These are phyloP conservation scores for Rissa tridactyla DNA, from an alignment of 2,113 vertebrate genomes.

Conservation along the genomic window DNA sequence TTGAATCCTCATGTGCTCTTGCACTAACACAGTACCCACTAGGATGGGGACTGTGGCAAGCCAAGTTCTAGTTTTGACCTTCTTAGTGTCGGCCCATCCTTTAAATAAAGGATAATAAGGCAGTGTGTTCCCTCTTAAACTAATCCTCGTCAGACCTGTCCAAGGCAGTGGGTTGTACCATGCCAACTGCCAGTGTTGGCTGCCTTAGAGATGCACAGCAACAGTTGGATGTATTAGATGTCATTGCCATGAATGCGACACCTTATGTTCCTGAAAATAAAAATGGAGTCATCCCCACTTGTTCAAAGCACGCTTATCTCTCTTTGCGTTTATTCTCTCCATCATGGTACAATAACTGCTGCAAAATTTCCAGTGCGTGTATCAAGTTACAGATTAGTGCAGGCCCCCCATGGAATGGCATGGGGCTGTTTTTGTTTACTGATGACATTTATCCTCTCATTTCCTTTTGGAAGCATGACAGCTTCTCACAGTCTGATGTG, in stretches of 20 bases:
- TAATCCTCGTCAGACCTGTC: not conserved
- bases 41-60: not conserved
- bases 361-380: not conserved
- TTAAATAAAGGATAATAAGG: not conserved
- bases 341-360: not conserved
- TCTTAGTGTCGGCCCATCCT: not conserved
- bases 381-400: constrained; percentile 36
- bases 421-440: constrained; percentile 56
- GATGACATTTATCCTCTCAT: constrained; percentile 54
- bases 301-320: not conserved
- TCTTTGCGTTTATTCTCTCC: not conserved
- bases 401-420: constrained; percentile 33
- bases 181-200: fast-evolving
- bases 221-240: not conserved
- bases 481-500: constrained; percentile 30
- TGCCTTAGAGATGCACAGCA: not conserved
- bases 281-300: not conserved
- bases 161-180: not conserved
- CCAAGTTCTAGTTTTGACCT: not conserved
- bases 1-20: not conserved
- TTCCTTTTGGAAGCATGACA: constrained; percentile 55
- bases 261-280: not conserved
- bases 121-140: not conserved
- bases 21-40: not conserved
- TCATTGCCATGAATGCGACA: not conserved